These are phyloP conservation scores for Petromus typicus DNA, from an alignment of 2,113 vertebrate genomes.

Conservation along the genomic window DNA sequence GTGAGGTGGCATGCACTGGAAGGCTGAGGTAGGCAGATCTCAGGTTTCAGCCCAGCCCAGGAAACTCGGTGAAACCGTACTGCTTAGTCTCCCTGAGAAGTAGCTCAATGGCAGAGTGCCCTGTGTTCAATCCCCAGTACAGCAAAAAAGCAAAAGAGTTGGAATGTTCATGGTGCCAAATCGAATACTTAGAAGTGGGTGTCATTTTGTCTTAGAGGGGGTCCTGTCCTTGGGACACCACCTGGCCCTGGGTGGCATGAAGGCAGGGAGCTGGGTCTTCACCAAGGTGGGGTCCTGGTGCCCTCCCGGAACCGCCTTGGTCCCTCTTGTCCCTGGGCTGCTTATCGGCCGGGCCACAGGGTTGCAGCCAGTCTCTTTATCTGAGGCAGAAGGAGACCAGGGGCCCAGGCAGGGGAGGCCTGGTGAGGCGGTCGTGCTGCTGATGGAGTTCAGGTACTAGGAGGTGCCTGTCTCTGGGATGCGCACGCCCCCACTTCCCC, in stretches of 20 bases:
- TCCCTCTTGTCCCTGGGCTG: neutral
- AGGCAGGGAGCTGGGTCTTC: neutral
- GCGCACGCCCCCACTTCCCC: rapidly evolving
- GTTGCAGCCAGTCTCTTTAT: neutral
- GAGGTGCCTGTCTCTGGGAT: neutral
- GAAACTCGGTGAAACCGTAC: neutral
- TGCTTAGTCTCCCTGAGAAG: too few species aligned
- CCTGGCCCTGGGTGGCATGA: neutral
- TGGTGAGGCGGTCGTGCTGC: rapidly evolving
- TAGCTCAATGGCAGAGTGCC: neutral
- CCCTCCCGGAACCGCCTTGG: neutral
- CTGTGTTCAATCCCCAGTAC: neutral
- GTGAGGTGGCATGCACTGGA: neutral
- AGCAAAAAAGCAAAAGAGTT: neutral
- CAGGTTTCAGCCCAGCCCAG: neutral
- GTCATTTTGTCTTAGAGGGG: neutral
- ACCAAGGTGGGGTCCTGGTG: neutral
- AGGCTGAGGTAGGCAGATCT: neutral
- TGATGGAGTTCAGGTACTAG: neutral
- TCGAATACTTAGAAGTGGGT: neutral
- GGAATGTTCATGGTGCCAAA: too few species aligned
- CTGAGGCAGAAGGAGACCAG: neutral
- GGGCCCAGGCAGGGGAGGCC: too few species aligned
- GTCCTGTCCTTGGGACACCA: neutral
- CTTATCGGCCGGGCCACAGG: neutral